Evolutionary conservation across 2,797 vertebrate species (phyloP).

Genomic region (Cuculus canorus): DNA sequence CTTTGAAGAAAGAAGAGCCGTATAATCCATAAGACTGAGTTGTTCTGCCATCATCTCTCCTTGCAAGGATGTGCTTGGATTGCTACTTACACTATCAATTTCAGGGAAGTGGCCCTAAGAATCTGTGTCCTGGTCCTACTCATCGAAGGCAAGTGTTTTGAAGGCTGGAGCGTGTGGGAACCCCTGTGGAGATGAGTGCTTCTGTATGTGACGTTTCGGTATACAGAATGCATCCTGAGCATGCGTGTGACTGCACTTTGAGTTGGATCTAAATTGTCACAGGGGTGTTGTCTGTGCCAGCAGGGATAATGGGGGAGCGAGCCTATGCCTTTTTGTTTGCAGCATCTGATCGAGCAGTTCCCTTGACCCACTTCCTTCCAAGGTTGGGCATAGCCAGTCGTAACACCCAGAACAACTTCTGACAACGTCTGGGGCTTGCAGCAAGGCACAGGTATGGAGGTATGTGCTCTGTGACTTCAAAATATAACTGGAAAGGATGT

Average conservation of each 20-base stretch:
- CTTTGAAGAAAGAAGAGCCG: slow-evolving; percentile 26
- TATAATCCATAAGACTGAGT: neutral
- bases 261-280: neutral
- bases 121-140: neutral
- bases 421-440: neutral
- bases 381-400: neutral
- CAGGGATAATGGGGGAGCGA: neutral
- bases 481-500: slow-evolving; percentile 39
- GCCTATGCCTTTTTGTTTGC: neutral
- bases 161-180: neutral
- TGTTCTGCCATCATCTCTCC: slow-evolving; percentile 1
- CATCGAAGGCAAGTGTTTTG: neutral
- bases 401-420: neutral
- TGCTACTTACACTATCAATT: neutral
- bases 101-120: neutral
- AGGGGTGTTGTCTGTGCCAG: neutral
- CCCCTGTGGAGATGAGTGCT: neutral
- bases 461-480: neutral
- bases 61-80: neutral
- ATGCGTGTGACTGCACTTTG: neutral
- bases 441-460: slow-evolving; percentile 1
- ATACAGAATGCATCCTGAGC: neutral
- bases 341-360: neutral
- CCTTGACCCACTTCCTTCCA: neutral
- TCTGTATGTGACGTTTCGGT: neutral